These are phyloP conservation scores for Stenichneumon culpator DNA, from an alignment of 2,888 invertebrate species.

Conservation along the genomic window DNA sequence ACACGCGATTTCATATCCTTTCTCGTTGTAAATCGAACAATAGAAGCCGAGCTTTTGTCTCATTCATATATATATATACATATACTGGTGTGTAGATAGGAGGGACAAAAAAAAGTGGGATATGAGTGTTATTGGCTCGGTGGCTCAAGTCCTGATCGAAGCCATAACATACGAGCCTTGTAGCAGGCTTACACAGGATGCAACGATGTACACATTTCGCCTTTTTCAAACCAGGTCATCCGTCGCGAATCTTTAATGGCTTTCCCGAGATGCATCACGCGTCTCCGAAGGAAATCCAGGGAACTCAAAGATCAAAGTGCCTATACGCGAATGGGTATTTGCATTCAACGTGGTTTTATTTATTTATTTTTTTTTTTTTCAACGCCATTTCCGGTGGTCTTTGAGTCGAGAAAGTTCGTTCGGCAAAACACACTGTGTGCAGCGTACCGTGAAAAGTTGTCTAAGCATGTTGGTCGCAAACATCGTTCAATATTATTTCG, in stretches of 20 bases:
- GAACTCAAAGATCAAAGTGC: slow-evolving; percentile 36
- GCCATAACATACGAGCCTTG: slow-evolving; percentile 9
- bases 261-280: slow-evolving; percentile 48
- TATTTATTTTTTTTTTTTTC: background rate
- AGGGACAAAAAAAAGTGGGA: slow-evolving; percentile 27
- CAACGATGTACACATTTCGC: slow-evolving; percentile 33
- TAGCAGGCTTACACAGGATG: background rate
- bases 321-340: slow-evolving; percentile 15
- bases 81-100: background rate
- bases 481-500: background rate
- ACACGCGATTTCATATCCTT: background rate
- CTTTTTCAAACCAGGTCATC: slow-evolving; percentile 55
- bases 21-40: background rate
- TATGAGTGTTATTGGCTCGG: slow-evolving; percentile 38
- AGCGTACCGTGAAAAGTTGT: too few relatives aligned
- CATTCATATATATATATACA: background rate
- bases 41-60: background rate
- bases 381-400: background rate
- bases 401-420: too few relatives aligned
- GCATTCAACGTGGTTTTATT: slow-evolving; percentile 6
- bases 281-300: slow-evolving; percentile 30
- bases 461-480: background rate
- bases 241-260: slow-evolving; percentile 49
- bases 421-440: too few relatives aligned
- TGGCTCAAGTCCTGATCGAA: slow-evolving; percentile 24